Evolutionary conservation across 1,140 invertebrate species (phyloP), one percentile per base, ranked within the genome.

Genomic region (Delia radicum): DNA sequence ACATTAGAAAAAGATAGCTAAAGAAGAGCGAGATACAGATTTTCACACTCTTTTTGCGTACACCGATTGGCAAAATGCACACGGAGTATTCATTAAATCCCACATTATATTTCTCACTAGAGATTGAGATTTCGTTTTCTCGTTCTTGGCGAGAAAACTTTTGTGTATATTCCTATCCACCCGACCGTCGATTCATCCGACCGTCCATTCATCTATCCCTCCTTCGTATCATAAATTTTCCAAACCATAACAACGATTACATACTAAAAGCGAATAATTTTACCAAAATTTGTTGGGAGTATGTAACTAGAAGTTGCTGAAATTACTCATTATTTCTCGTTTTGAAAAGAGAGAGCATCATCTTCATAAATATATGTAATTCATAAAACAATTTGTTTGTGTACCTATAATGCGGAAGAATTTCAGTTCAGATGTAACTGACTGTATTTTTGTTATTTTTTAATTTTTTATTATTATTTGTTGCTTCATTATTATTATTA

Each of bases 1-100:
- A 61, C 48, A 76, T 76, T 71, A 69, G 72, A 76, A 65, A 74
- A 73, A 71, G 75, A 76, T 65, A 29, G 72, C 26, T 28, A 76
- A 8, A 33, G n/a, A 29, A 29, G 63, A 37, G n/a, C 2, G 29
- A 24, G 29, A 33, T 18, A 33, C 65, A 27, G 4, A 13, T 28
- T 63, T 27, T 63, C 62, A 69, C 29, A 21, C 29, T 33, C 63
- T 18, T 31, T 67, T 67, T 18, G n/a, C 6, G 10, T 8, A 21
- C 18, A 55, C 18, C 5, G 24, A 29, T 29, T 27, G 3, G 62
- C 6, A 27, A 65, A 65, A 29, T 65, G 62, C 65, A 69, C 65
- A 69, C 29, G 48, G 48, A 55, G 48, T n/a, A 24, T n/a, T n/a
- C 21, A 21, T 55, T 55, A 55, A n/a, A 6, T 8, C n/a, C 24